A percentile compares a stretch with the other conserved stretches of the same genome.
phyloP scores from a whole-genome alignment of 1,140 invertebrate species.

The Protaetia brevitarsis region DNA sequence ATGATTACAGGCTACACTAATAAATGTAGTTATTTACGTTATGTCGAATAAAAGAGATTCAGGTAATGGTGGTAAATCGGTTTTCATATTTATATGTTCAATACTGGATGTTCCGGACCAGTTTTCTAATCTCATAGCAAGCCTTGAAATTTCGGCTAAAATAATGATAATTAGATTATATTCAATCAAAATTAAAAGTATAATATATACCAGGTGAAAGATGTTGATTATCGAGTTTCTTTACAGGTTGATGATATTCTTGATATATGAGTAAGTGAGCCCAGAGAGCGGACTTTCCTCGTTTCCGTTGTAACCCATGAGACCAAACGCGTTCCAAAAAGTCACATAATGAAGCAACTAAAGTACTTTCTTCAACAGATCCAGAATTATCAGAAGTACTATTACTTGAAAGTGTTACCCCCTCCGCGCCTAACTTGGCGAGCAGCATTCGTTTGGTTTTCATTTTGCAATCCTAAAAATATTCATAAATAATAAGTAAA shows the following conservation, averaged over 20 bases:
- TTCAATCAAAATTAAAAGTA: too few species aligned
- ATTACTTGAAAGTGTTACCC: slow-evolving; percentile 67
- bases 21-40: slow-evolving; percentile 55
- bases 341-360: slow-evolving; percentile 97
- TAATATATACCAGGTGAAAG: slow-evolving; percentile 84
- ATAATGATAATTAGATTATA: too few species aligned
- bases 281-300: slow-evolving; percentile 94
- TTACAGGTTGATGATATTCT: slow-evolving; percentile 79
- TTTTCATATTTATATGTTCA: slow-evolving; percentile 37
- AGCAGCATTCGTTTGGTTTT: slow-evolving; percentile 97
- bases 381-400: slow-evolving; percentile 59
- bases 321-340: slow-evolving; percentile 97
- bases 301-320: slow-evolving; percentile 92
- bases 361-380: slow-evolving; percentile 92
- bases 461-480: slow-evolving; percentile 74
- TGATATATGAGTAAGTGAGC: slow-evolving; percentile 87
- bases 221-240: slow-evolving; percentile 74
- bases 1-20: not conserved
- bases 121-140: slow-evolving; percentile 60
- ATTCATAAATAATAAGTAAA: slow-evolving; percentile 23
- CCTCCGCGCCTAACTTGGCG: slow-evolving; percentile 97
- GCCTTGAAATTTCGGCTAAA: slow-evolving; percentile 66
- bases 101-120: slow-evolving; percentile 38
- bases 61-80: slow-evolving; percentile 67
- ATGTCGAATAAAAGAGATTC: slow-evolving; percentile 88